Percentiles rank a stretch among this genome's conserved stretches.
These are phyloP conservation scores for Sinodicranocentrus sp. DNA, from an alignment of 2,888 invertebrate species.

Conservation along the genomic window DNA sequence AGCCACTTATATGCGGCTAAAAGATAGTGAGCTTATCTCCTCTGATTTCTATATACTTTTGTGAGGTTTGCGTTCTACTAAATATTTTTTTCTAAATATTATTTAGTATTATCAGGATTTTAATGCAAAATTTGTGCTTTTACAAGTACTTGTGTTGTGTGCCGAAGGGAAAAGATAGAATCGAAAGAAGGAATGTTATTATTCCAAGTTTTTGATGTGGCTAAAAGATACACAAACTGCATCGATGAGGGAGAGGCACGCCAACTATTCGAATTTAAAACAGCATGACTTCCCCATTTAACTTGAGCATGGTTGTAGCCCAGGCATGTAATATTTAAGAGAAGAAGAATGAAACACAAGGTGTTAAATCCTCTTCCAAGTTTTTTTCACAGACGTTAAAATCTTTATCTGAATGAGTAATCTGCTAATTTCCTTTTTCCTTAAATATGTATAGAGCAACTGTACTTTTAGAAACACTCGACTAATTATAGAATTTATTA, in stretches of 20 bases:
- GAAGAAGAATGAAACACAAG: too few relatives aligned
- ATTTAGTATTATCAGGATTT: neutral
- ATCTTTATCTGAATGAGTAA: slow-evolving; percentile 35
- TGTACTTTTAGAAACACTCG: slow-evolving; percentile 36
- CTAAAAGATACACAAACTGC: neutral
- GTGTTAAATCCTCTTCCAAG: slow-evolving; percentile 42
- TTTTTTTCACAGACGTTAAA: slow-evolving; percentile 11
- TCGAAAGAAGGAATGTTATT: slow-evolving; percentile 2
- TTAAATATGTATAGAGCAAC: slow-evolving; percentile 26
- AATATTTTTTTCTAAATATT: slow-evolving; percentile 1
- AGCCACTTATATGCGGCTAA: too few relatives aligned
- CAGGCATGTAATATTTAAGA: too few relatives aligned
- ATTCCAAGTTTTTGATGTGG: neutral
- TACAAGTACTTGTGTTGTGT: neutral
- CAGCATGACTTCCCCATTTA: slow-evolving; percentile 14
- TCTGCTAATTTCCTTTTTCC: slow-evolving; percentile 68
- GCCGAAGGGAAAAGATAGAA: neutral
- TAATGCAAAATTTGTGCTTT: slow-evolving; percentile 16
- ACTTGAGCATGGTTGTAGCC: neutral
- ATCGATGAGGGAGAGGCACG: neutral
- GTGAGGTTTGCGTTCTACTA: slow-evolving; percentile 8
- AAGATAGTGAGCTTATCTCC: neutral
- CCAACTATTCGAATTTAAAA: neutral
- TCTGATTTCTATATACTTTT: neutral
- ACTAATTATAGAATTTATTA: slow-evolving; percentile 39